These are phyloP conservation scores for Tupaia tana DNA, from an alignment of 2,113 vertebrate genomes.

Conservation along the genomic window DNA sequence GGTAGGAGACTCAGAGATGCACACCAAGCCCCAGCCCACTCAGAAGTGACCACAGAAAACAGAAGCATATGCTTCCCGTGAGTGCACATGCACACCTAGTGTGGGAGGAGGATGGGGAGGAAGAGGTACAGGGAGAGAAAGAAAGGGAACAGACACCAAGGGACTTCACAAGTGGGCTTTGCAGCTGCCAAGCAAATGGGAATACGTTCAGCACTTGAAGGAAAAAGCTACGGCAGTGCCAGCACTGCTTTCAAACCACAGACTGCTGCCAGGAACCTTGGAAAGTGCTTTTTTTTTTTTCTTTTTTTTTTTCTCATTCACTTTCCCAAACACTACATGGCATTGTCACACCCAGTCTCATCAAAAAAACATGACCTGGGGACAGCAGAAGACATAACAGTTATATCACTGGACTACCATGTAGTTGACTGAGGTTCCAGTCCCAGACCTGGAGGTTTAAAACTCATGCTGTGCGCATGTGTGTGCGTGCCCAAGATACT, in stretches of 20 bases:
- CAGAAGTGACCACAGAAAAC: neutral
- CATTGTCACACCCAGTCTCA: constrained; percentile 35
- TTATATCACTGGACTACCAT: no score
- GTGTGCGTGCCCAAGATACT: no score
- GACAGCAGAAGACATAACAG: no score
- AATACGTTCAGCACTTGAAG: constrained; percentile 11
- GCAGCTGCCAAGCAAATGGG: constrained; percentile 47
- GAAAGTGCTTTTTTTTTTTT: neutral
- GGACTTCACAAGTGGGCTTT: constrained; percentile 28
- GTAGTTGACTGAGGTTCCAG: no score
- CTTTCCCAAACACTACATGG: neutral
- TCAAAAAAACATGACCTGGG: neutral
- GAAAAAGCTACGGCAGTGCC: neutral
- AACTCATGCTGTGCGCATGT: no score
- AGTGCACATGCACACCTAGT: neutral
- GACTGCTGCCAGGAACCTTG: neutral
- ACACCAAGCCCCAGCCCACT: neutral
- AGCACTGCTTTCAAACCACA: neutral
- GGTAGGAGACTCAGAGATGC: neutral
- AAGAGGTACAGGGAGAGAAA: neutral
- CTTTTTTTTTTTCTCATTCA: neutral
- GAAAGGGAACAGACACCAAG: neutral
- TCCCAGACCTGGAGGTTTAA: no score
- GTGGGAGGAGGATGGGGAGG: neutral
- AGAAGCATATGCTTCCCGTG: neutral